Conservation (phyloP, 2,888 invertebrate species). For the Morinoia aosen region DNA sequence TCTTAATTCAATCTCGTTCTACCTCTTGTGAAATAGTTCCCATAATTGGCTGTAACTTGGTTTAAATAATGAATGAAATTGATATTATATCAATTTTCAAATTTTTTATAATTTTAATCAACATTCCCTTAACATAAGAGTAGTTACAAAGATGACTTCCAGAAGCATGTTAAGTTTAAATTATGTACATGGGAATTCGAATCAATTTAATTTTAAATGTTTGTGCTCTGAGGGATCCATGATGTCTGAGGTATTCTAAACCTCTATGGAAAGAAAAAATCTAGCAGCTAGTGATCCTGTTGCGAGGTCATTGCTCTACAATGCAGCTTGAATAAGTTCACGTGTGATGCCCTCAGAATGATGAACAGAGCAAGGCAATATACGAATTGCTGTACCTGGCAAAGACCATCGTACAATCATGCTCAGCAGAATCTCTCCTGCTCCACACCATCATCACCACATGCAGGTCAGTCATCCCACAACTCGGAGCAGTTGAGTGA, state of each 20-base stretch:
- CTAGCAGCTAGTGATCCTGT: neutral
- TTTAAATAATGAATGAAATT: too few species aligned
- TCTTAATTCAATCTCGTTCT: too few species aligned
- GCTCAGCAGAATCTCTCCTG: neutral
- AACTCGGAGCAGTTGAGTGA: too few species aligned
- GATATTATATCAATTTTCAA: too few species aligned
- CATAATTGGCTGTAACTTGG: too few species aligned
- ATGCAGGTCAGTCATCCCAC: neutral
- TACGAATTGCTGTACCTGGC: neutral
- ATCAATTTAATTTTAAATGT: too few species aligned
- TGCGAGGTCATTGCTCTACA: neutral
- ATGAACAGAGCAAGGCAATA: neutral
- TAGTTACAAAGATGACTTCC: too few species aligned
- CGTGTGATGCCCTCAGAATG: neutral
- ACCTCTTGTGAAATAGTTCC: too few species aligned
- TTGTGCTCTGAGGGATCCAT: too few species aligned
- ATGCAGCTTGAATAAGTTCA: neutral
- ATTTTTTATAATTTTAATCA: too few species aligned
- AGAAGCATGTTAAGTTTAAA: neutral
- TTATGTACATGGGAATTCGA: neutral
- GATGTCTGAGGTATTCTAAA: too few species aligned
- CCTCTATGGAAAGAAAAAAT: neutral
- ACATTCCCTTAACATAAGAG: too few species aligned
- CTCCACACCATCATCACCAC: conserved; percentile 18
- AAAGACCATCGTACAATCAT: neutral